Evolutionary conservation across 2,797 vertebrate genomes (phyloP).

Genomic region (Scleropages formosus): DNA sequence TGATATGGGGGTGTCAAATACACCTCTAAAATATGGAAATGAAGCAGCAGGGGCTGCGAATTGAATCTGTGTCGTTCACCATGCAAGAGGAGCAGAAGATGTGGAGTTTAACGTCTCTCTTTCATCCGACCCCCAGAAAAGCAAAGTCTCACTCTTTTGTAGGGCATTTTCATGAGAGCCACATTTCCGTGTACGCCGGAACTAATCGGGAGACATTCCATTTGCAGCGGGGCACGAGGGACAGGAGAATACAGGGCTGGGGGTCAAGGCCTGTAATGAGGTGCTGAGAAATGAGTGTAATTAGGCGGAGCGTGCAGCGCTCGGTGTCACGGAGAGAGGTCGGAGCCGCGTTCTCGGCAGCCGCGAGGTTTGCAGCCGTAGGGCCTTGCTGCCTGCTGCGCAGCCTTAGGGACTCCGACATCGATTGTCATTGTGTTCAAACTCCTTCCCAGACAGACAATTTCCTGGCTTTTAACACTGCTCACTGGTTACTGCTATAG

Average conservation of each 20-base stretch:
- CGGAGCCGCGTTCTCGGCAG: too few relatives aligned
- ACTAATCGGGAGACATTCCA: background rate
- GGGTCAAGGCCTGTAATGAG: constrained; percentile 11
- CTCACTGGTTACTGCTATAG: too few relatives aligned
- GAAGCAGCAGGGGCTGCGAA: background rate
- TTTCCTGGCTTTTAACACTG: too few relatives aligned
- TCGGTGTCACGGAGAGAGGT: background rate
- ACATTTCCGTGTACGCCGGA: background rate
- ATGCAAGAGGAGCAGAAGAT: background rate
- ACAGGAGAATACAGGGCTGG: too few relatives aligned
- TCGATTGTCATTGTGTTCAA: too few relatives aligned
- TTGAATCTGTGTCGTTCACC: too few relatives aligned
- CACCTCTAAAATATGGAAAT: background rate
- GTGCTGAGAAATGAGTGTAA: constrained; percentile 17
- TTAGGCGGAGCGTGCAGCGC: background rate
- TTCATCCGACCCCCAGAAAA: background rate
- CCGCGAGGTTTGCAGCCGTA: background rate
- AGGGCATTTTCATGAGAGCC: background rate
- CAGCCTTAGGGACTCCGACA: background rate
- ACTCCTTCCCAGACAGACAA: too few relatives aligned
- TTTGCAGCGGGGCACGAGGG: background rate
- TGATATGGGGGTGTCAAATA: background rate
- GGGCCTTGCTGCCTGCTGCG: background rate
- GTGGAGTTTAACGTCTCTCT: background rate
- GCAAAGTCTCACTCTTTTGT: background rate